Evolutionary conservation across 2,113 vertebrate genomes (phyloP).

Genomic region (Phodopus roborovskii): DNA sequence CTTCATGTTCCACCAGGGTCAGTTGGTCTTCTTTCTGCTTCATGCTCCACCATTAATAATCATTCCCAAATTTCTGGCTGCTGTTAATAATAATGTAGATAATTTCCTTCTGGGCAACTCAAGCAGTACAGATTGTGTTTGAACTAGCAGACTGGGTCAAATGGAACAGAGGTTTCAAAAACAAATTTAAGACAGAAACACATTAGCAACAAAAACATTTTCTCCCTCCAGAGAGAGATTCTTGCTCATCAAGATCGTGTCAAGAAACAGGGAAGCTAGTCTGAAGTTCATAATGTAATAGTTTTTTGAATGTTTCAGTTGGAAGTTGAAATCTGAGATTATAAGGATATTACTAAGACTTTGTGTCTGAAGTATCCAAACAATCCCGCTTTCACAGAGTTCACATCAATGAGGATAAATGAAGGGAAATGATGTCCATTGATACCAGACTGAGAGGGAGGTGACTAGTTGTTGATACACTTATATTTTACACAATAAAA

Average conservation of each 20-base stretch:
- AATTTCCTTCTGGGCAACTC: slow-evolving; percentile 76
- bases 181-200: slow-evolving; percentile 15
- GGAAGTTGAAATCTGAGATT: background rate
- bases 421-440: background rate
- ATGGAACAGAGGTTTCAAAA: background rate
- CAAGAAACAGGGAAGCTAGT: background rate
- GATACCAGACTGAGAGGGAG: background rate
- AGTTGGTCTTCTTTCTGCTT: slow-evolving; percentile 75
- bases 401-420: background rate
- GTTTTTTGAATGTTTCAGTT: background rate
- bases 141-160: slow-evolving; percentile 54
- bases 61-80: slow-evolving; percentile 70
- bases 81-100: slow-evolving; percentile 71
- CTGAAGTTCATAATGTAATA: background rate
- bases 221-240: background rate
- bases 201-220: background rate
- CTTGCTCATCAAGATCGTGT: background rate
- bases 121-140: slow-evolving; percentile 75
- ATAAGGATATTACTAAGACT: background rate
- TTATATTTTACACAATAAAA: slow-evolving; percentile 9
- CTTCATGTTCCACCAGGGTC: slow-evolving; percentile 66
- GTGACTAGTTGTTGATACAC: slow-evolving; percentile 18
- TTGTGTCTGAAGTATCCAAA: background rate
- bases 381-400: background rate
- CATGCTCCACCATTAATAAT: slow-evolving; percentile 76